These are phyloP conservation scores for Dryocosmus kuriphilus DNA, from an alignment of 2,888 invertebrate genomes.

Conservation along the genomic window DNA sequence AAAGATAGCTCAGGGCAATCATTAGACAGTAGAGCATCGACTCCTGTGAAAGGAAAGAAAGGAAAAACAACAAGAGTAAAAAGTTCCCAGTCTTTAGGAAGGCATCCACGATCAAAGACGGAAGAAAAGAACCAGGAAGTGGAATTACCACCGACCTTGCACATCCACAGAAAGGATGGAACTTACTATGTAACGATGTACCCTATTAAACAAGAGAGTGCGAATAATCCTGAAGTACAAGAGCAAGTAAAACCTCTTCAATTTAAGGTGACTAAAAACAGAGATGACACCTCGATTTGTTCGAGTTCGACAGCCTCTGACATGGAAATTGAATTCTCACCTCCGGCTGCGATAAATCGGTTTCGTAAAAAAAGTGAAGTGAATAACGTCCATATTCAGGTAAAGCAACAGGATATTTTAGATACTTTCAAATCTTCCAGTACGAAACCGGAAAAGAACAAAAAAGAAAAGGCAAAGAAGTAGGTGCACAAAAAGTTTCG, in stretches of 20 bases:
- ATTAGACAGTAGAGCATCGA: slow-evolving; percentile 34
- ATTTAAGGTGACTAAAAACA: slow-evolving; percentile 65
- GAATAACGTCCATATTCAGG: slow-evolving; percentile 60
- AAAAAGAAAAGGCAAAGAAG: slow-evolving; percentile 30
- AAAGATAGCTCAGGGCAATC: slow-evolving; percentile 54
- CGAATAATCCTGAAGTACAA: slow-evolving; percentile 47
- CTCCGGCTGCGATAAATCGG: slow-evolving; percentile 60
- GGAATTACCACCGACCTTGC: slow-evolving; percentile 63
- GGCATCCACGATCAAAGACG: slow-evolving; percentile 15
- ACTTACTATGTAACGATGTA: slow-evolving; percentile 68
- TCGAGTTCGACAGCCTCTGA: slow-evolving; percentile 63
- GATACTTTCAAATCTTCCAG: slow-evolving; percentile 45
- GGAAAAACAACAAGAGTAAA: slow-evolving; percentile 49
- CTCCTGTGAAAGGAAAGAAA: slow-evolving; percentile 52
- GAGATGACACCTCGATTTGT: slow-evolving; percentile 41
- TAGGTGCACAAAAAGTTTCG: neutral
- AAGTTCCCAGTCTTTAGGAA: slow-evolving; percentile 50
- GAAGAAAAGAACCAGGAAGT: slow-evolving; percentile 45
- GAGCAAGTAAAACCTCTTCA: slow-evolving; percentile 60
- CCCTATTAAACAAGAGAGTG: slow-evolving; percentile 57
- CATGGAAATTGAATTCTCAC: slow-evolving; percentile 67
- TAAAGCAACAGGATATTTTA: slow-evolving; percentile 62
- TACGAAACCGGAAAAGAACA: slow-evolving; percentile 22
- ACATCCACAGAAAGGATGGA: slow-evolving; percentile 67
- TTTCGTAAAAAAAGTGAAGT: slow-evolving; percentile 52